Evolutionary conservation across 2,113 vertebrate species (phyloP).

Genomic region (Phrynocephalus versicolor): DNA sequence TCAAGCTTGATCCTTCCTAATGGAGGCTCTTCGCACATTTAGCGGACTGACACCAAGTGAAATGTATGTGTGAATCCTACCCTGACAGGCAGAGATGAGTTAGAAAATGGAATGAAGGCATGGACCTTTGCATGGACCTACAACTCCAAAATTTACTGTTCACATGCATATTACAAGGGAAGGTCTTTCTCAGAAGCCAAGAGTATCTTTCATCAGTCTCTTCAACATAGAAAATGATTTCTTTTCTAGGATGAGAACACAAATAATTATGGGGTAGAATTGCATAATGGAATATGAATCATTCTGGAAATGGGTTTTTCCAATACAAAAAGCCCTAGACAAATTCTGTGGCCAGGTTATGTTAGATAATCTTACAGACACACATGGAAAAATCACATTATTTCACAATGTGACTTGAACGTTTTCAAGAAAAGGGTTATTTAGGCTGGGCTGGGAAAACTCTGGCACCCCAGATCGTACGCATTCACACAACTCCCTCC

Average conservation of each 20-base stretch:
- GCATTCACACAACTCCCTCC: not conserved
- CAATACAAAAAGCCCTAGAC: too few species aligned
- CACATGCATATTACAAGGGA: not conserved
- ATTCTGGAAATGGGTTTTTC: not conserved
- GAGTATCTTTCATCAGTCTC: not conserved
- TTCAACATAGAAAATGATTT: not conserved
- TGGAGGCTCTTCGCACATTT: not conserved
- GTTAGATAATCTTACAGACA: not conserved
- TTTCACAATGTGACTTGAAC: not conserved
- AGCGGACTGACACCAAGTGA: not conserved
- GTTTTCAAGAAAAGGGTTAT: too few species aligned
- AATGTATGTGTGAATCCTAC: not conserved
- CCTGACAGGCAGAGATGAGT: not conserved
- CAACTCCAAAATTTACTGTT: not conserved
- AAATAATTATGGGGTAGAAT: not conserved
- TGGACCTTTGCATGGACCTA: too few species aligned
- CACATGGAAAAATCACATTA: not conserved
- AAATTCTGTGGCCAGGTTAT: not conserved
- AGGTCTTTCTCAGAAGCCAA: not conserved
- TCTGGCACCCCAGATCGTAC: not conserved
- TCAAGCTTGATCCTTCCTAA: not conserved
- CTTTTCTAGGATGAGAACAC: not conserved
- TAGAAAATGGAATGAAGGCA: too few species aligned
- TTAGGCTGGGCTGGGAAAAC: not conserved
- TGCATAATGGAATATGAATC: not conserved